These are phyloP conservation scores for Australoheros facetus DNA, from an alignment of 2,797 vertebrate genomes.

Conservation along the genomic window DNA sequence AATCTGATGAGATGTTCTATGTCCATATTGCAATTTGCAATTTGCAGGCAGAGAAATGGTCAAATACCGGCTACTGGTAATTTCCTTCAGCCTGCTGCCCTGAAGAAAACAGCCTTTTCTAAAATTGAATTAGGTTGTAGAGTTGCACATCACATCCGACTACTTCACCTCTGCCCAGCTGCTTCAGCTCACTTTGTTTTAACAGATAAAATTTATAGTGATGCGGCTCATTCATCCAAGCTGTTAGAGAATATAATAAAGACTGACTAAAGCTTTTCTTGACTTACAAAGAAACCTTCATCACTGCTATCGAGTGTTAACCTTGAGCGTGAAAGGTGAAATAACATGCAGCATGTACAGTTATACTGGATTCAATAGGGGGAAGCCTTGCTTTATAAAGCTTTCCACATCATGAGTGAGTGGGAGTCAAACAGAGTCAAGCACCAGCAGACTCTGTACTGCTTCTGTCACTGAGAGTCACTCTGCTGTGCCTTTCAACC, in stretches of 20 bases:
- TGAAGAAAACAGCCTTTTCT: neutral
- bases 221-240: conserved; percentile 13
- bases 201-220: neutral
- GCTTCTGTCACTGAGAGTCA: conserved; percentile 5
- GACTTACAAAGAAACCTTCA: conserved; percentile 35
- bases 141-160: neutral
- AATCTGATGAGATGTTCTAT: too few species aligned
- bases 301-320: conserved; percentile 10
- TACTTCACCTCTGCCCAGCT: neutral
- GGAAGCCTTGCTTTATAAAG: conserved; percentile 24
- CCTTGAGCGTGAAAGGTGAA: conserved; percentile 38
- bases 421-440: conserved; percentile 9
- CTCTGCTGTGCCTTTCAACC: conserved; percentile 9
- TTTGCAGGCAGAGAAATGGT: neutral
- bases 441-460: conserved; percentile 21
- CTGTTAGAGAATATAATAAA: conserved; percentile 11
- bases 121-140: neutral
- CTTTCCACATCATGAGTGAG: conserved; percentile 20
- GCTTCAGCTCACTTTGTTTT: conserved; percentile 19
- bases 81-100: neutral
- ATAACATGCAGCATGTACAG: conserved; percentile 6
- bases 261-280: conserved; percentile 8
- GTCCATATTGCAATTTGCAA: too few species aligned
- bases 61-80: neutral
- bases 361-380: conserved; percentile 20